Evolutionary conservation across 2,113 vertebrate species (phyloP), one percentile per base, ranked within the genome.

Genomic region (Phylloscopus trochilus): DNA sequence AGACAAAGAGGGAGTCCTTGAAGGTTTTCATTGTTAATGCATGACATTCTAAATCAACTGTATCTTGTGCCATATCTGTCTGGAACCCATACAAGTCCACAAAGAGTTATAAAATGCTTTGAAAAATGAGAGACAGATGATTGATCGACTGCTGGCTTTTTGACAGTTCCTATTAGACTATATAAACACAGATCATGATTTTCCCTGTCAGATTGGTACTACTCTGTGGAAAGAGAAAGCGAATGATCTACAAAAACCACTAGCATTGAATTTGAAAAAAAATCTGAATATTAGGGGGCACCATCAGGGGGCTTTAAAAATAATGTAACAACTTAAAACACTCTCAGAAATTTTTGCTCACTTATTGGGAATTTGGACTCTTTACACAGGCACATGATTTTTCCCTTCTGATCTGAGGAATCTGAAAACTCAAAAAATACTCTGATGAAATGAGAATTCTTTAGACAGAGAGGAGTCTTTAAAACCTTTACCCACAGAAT

Each of bases 101-200:
- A 43, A 43, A 55, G 18, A 41, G 6, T 83, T 86, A 91, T 74
- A 79, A 89, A 93, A 83, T 64, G 44, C 33, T 87, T 83, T 92
- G 47, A 60, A 90, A 69, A 70, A 70, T 6, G 31, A 63, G 67
- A 62, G 56, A 77, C 14, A 80, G 56, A 37, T 87, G 78, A 95
- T 15, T 92, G 91, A 85, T 78, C 91, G 76, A 39, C 64, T 90
- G 31, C 26, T 85, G 91, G 80, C 47, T 73, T 79, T 85, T 74
- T 93, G n/a, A 67, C 81, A 82, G 47, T 83, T 96, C 46, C 82
- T 90, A 80, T 93, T 77, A 95, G 62, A 47, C 56, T 84, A 31
- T 66, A 66, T 76, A 90, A 96, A 91, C 82, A 69, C n/a, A 66
- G 81, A 47, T 92, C 52, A 56, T 44, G 73, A 74, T 89, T 75